Percentiles rank a stretch among this genome's conserved stretches.
phyloP scores from a whole-genome alignment of 2,797 vertebrate species.

The Chelon auratus region DNA sequence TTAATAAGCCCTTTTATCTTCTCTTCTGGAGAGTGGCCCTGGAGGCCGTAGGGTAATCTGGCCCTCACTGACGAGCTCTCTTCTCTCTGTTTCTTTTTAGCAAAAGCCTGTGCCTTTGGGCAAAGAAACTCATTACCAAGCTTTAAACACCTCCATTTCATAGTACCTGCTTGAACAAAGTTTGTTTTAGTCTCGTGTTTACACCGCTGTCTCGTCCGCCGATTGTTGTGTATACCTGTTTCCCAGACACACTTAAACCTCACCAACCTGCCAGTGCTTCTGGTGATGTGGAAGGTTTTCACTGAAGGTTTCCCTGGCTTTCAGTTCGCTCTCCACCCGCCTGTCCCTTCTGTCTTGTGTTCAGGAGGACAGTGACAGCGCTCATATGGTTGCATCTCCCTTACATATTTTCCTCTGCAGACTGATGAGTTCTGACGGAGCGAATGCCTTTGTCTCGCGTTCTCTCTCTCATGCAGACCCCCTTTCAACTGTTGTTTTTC shows the following conservation, averaged over 20 bases:
- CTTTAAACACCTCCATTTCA: constrained; percentile 61
- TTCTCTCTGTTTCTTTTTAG: constrained; percentile 62
- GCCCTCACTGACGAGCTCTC: constrained; percentile 65
- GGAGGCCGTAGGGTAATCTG: constrained; percentile 72
- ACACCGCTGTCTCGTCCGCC: constrained; percentile 40
- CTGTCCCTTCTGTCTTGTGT: constrained; percentile 64
- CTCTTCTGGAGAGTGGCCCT: constrained; percentile 75
- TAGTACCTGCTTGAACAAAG: constrained; percentile 47
- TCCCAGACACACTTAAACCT: constrained; percentile 53
- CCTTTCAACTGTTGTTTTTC: constrained; percentile 82
- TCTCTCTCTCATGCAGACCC: constrained; percentile 72
- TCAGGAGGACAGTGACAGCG: constrained; percentile 75
- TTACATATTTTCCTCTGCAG: constrained; percentile 73
- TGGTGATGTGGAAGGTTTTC: constrained; percentile 51
- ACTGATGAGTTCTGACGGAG: constrained; percentile 78
- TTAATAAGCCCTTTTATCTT: constrained; percentile 90
- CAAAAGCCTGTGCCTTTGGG: constrained; percentile 63
- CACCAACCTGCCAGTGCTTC: constrained; percentile 53
- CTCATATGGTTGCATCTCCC: constrained; percentile 75
- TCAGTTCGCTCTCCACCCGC: constrained; percentile 50
- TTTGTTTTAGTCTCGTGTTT: constrained; percentile 58
- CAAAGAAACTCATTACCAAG: constrained; percentile 63
- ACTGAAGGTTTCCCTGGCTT: constrained; percentile 58
- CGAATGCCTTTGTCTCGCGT: constrained; percentile 68
- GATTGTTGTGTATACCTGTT: constrained; percentile 46